A percentile compares a stretch with the other conserved stretches of the same genome.
Conservation (phyloP, 2,888 invertebrate species). For the Stegana nigrithorax region DNA sequence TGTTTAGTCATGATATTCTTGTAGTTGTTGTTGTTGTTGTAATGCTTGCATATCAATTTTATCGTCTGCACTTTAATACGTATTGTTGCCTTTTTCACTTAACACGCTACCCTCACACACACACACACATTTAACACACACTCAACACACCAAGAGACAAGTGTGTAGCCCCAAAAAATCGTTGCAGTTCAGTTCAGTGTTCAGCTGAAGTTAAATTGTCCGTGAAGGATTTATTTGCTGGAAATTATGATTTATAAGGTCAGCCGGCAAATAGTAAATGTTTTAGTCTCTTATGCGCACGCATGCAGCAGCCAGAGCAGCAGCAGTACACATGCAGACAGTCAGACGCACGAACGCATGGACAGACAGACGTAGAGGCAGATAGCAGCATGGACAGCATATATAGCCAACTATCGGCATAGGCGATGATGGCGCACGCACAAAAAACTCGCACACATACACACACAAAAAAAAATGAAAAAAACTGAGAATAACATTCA, state of each 20-base stretch:
- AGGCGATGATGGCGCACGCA: no score
- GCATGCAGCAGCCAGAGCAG: conserved; percentile 15
- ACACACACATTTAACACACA: no score
- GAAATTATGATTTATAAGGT: conserved; percentile 58
- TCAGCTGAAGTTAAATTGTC: conserved; percentile 48
- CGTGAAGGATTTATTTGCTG: conserved; percentile 56
- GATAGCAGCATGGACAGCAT: neutral
- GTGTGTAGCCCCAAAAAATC: conserved; percentile 10
- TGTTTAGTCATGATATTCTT: neutral
- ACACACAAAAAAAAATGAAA: no score
- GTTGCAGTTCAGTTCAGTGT: conserved; percentile 47
- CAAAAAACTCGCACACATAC: no score
- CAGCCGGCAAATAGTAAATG: conserved; percentile 39
- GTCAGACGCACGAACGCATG: conserved; percentile 27
- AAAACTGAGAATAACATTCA: no score
- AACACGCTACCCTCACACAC: conserved; percentile 1
- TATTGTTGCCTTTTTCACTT: neutral
- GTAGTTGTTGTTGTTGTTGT: no score
- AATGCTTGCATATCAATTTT: no score
- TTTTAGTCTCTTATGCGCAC: neutral
- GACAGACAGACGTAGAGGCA: conserved; percentile 4
- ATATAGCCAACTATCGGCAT: no score
- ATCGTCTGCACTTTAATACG: neutral
- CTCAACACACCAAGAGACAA: neutral
- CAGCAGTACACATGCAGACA: conserved; percentile 30